These are phyloP conservation scores for Allobates femoralis DNA, from an alignment of 2,797 vertebrate species.

Conservation along the genomic window DNA sequence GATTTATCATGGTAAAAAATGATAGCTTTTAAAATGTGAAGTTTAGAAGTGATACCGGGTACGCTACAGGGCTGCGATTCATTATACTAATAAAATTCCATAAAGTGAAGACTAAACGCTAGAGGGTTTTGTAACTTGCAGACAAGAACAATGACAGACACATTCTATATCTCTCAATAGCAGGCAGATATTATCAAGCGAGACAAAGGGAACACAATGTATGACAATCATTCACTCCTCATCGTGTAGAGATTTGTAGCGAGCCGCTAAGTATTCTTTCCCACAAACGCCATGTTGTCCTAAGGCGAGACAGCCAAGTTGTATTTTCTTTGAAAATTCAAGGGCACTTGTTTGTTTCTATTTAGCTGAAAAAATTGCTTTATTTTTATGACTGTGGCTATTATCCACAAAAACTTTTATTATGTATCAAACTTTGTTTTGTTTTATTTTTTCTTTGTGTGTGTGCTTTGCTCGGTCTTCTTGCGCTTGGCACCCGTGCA, in stretches of 20 bases:
- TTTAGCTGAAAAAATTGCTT: constrained; percentile 68
- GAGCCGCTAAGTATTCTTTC: constrained; percentile 79
- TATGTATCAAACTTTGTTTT: constrained; percentile 27
- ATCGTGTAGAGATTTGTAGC: constrained; percentile 85
- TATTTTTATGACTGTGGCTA: constrained; percentile 65
- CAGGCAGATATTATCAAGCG: constrained; percentile 83
- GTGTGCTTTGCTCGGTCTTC: background rate
- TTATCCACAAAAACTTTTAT: constrained; percentile 57
- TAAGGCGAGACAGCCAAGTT: constrained; percentile 82
- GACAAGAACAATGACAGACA: constrained; percentile 77
- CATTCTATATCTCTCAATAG: constrained; percentile 77
- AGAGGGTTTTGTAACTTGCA: constrained; percentile 74
- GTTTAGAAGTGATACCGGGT: constrained; percentile 79
- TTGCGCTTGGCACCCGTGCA: constrained; percentile 11
- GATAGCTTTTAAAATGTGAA: constrained; percentile 81
- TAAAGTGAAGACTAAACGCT: constrained; percentile 76
- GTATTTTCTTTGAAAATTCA: constrained; percentile 77
- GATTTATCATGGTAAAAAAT: constrained; percentile 82
- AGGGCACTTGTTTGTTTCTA: constrained; percentile 78
- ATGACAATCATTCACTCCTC: constrained; percentile 87
- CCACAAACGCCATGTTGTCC: constrained; percentile 86
- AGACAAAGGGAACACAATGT: constrained; percentile 83
- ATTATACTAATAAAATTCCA: constrained; percentile 85
- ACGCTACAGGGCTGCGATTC: constrained; percentile 83
- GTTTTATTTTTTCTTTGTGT: constrained; percentile 5